Percentiles rank a stretch among this genome's conserved stretches.
phyloP scores from a whole-genome alignment of 2,113 vertebrate genomes.

The Ciconia boyciana region DNA sequence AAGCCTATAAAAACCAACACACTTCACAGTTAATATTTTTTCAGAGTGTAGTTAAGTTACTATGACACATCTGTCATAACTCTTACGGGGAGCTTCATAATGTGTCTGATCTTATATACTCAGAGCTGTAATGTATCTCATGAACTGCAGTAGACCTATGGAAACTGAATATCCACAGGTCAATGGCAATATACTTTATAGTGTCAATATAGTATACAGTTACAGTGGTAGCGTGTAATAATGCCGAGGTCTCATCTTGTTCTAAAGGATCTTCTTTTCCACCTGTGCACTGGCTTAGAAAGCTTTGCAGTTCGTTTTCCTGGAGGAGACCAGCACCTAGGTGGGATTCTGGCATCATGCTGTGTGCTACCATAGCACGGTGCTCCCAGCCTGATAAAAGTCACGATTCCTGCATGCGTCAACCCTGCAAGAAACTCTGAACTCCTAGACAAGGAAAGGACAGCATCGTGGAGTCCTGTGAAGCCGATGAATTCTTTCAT shows the following conservation, averaged over 20 bases:
- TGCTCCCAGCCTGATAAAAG: not conserved
- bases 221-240: not conserved
- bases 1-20: slow-evolving; percentile 53
- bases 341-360: not conserved
- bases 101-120: slow-evolving; percentile 19
- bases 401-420: not conserved
- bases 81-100: slow-evolving; percentile 37
- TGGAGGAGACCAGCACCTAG: not conserved
- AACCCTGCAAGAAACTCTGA: not conserved
- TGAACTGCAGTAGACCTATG: slow-evolving; percentile 2
- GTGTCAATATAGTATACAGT: not conserved
- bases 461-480: not conserved
- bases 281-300: not conserved
- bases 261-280: slow-evolving; percentile 3
- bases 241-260: not conserved
- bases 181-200: slow-evolving; percentile 28
- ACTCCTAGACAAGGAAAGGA: not conserved
- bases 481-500: not conserved
- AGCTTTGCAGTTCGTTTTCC: not conserved
- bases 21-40: slow-evolving; percentile 56
- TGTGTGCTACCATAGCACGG: not conserved
- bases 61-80: slow-evolving; percentile 66
- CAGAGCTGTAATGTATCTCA: slow-evolving; percentile 34
- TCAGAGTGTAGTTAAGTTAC: slow-evolving; percentile 26
- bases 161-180: slow-evolving; percentile 44